phyloP scores from a whole-genome alignment of 2,888 invertebrate species.

The Maniola hyperantus region DNA sequence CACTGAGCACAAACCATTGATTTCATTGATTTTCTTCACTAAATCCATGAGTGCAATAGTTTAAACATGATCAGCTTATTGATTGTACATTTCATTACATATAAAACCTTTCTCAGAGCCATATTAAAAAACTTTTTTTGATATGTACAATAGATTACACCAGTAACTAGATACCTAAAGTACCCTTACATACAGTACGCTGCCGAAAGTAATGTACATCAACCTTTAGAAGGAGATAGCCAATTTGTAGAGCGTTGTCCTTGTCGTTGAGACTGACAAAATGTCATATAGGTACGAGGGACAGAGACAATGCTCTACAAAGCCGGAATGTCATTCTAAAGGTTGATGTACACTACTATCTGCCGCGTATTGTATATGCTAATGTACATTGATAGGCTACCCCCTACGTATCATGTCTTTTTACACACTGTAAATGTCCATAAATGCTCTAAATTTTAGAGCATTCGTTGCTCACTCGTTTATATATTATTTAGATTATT shows the following conservation, averaged over 20 bases:
- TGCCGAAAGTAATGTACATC: too few relatives aligned
- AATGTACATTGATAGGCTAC: constrained; percentile 55
- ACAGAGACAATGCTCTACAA: too few relatives aligned
- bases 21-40: neutral
- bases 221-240: too few relatives aligned
- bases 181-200: constrained; percentile 57
- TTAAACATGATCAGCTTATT: constrained; percentile 27
- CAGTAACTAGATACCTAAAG: constrained; percentile 46
- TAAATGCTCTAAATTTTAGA: constrained; percentile 75
- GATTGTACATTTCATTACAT: constrained; percentile 61
- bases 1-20: constrained; percentile 21
- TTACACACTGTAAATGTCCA: constrained; percentile 50
- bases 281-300: too few relatives aligned
- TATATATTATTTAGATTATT: constrained; percentile 41
- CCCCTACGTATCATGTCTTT: constrained; percentile 48
- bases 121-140: constrained; percentile 55
- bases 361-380: too few relatives aligned
- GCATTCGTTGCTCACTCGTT: constrained; percentile 47
- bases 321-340: too few relatives aligned
- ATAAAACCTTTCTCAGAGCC: constrained; percentile 48
- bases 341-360: too few relatives aligned
- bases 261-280: too few relatives aligned
- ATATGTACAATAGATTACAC: constrained; percentile 72
- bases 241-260: too few relatives aligned
- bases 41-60: constrained; percentile 1